Base-by-base conservation (phyloP, 1,140 invertebrate species). In the Zaprionus inermis region DNA sequence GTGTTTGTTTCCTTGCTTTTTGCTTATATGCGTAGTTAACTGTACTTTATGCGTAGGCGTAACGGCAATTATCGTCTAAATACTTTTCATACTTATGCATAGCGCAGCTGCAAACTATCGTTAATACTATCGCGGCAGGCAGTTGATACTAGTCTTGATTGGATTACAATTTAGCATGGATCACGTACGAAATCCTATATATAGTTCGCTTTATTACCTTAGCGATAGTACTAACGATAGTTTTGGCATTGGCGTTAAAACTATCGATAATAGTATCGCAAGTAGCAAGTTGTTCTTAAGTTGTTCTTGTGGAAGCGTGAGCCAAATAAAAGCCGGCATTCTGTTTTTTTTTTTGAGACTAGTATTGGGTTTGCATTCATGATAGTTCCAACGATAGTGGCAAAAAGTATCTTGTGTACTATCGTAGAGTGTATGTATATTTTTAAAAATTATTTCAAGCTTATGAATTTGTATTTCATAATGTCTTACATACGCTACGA, bases 31-130 rank as follows among this genome's bases (percentile, higher is more conserved):
- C 59, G 6, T 58, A 70, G 54, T 64, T 75, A 75, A 71, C 72
- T 81, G 54, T 71, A 72, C 57, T 78, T 77, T 55, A 72, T 83
- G 76, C 76, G 61, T 74, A 54, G 76, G 76, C 81, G 65, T 84
- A 80, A 61, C 73, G 65, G 76, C 71, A 68, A 63, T 67, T 72
- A 11, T 20, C 51, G 38, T 55, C 38, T 55, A 52, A 44, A 24
- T 70, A 49, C 51, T 59, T 41, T 65, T 11, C 41, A 51, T 78
- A 44, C 70, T 61, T 71, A 57, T 80, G 72, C 57, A 64, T 80
- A 49, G 9, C 44, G 18, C 18, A 49, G 11, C 18, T 22, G 18
- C 4, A 3, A 12, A 22, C 44, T 49, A 49, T 49, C 18, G 44
- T 20, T 10, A 49, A 22, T 49, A 49, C 44, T 49, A 49, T 49